Percentiles rank a stretch among this genome's conserved stretches.
Conservation (phyloP, 1,140 invertebrate species). For the Panagrolaimus sp. region DNA sequence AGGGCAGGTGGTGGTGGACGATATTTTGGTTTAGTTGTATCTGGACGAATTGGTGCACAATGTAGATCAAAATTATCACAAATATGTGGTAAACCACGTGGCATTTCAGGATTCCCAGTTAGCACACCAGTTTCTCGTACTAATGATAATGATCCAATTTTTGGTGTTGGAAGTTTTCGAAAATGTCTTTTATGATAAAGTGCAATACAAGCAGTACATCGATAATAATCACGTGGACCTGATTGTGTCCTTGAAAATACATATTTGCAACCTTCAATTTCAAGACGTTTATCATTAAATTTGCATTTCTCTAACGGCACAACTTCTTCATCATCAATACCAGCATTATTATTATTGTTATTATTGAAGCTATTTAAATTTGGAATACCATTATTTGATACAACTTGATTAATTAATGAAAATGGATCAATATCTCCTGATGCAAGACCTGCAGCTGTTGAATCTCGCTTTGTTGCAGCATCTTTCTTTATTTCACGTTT, state of each 20-base stretch:
- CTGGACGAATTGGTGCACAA: neutral
- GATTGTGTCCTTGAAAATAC: constrained; percentile 8
- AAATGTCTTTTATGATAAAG: constrained; percentile 7
- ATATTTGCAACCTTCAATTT: constrained; percentile 9
- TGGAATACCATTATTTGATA: neutral
- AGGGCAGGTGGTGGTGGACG: neutral
- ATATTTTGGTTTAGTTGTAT: neutral
- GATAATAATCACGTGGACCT: neutral
- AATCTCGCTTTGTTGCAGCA: neutral
- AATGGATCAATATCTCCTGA: neutral
- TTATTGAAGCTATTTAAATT: too few species aligned
- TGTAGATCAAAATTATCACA: constrained; percentile 2
- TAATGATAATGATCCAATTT: neutral
- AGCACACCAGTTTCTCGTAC: neutral
- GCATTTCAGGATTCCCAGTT: neutral
- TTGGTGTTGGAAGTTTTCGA: neutral
- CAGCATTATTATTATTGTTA: neutral
- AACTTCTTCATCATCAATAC: neutral
- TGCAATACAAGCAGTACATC: neutral
- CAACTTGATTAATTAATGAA: neutral
- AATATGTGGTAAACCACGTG: constrained; percentile 2
- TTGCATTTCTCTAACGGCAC: constrained; percentile 3
- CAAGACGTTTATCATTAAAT: neutral
- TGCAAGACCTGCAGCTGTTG: neutral
- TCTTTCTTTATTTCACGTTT: too few species aligned